Evolutionary conservation across 2,797 vertebrate species (phyloP).

Genomic region (Tolypeutes matacus): DNA sequence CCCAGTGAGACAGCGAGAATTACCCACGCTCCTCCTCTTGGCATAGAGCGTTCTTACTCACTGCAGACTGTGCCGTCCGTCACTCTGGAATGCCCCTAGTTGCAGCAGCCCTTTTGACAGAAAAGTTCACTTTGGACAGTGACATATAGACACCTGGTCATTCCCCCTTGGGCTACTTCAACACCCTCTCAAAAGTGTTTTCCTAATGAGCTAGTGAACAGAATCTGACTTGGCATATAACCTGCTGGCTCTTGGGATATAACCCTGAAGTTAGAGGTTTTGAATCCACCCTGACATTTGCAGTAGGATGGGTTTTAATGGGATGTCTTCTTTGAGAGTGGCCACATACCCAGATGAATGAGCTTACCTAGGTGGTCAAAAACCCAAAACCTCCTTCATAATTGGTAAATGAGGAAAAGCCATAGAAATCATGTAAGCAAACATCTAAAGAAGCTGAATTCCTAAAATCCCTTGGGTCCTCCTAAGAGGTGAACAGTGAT

Average conservation of each 20-base stretch:
- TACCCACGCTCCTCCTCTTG: not conserved
- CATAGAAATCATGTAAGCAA: not conserved
- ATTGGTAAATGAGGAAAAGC: not conserved
- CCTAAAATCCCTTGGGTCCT: not conserved
- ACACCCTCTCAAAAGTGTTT: not conserved
- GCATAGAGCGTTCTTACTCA: not conserved
- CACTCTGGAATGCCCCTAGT: not conserved
- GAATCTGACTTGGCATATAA: not conserved
- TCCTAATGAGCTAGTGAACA: not conserved
- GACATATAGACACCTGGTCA: not conserved
- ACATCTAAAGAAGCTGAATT: not conserved
- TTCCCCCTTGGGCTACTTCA: not conserved
- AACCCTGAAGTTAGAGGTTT: not conserved
- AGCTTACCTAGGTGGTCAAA: not conserved
- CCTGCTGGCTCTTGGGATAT: not conserved
- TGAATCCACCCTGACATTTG: not conserved
- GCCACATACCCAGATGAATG: not conserved
- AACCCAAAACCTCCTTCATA: not conserved
- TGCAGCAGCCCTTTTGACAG: not conserved
- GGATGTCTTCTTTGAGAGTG: conserved; percentile 26
- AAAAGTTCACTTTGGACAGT: not conserved
- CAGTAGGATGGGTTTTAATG: not conserved
- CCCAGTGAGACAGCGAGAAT: not conserved
- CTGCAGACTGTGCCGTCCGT: not conserved
- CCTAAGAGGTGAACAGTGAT: not conserved